Percentiles rank a stretch among this genome's conserved stretches.
phyloP scores from a whole-genome alignment of 2,888 invertebrate species.

The Isotomurus palustris region DNA sequence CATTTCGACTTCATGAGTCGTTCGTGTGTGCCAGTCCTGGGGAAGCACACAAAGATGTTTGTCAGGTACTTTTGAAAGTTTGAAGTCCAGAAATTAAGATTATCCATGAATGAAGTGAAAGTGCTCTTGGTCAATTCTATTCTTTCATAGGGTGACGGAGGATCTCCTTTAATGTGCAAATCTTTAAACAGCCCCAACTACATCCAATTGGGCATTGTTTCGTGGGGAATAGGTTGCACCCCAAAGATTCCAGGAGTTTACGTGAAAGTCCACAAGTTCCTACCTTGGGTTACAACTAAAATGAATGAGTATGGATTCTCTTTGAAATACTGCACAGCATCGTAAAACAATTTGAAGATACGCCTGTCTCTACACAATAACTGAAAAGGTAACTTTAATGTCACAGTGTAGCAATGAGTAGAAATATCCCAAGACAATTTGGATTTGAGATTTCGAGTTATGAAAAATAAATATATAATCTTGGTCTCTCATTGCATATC shows the following conservation, averaged over 20 bases:
- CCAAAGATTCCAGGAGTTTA: slow-evolving; percentile 69
- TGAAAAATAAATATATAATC: too few species aligned
- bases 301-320: slow-evolving; percentile 10
- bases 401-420: too few species aligned
- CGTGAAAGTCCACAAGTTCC: slow-evolving; percentile 61
- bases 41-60: slow-evolving; percentile 65
- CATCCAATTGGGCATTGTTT: slow-evolving; percentile 70
- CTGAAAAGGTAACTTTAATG: too few species aligned
- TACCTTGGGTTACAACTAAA: slow-evolving; percentile 60
- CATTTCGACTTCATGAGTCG: slow-evolving; percentile 62
- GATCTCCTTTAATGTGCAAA: slow-evolving; percentile 69
- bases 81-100: background rate
- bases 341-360: too few species aligned
- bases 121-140: too few species aligned
- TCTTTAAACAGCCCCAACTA: slow-evolving; percentile 50
- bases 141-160: slow-evolving; percentile 77
- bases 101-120: slow-evolving; percentile 23
- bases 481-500: too few species aligned
- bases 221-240: slow-evolving; percentile 80
- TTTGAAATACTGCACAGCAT: slow-evolving; percentile 1
- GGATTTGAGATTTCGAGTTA: too few species aligned
- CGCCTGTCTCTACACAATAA: too few species aligned
- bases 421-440: too few species aligned
- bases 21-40: slow-evolving; percentile 79
- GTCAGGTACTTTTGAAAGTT: slow-evolving; percentile 49